Base-by-base conservation (phyloP, 2,113 vertebrate species). In the Polypterus senegalus region DNA sequence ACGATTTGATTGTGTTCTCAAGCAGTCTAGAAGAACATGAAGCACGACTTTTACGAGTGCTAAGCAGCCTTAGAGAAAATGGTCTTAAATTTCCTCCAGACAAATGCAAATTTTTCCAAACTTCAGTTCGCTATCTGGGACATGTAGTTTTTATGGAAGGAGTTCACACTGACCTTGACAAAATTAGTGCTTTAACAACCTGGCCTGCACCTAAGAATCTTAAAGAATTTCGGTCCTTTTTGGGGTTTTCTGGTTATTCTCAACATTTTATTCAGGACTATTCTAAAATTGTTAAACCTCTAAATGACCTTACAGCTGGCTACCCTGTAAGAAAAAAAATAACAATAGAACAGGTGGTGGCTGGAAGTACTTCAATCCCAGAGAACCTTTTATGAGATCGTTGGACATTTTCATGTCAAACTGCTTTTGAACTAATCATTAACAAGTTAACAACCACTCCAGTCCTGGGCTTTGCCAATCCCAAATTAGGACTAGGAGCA, bases 1-100 rank as follows among this genome's bases (percentile, higher is more conserved):
- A 63, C 27, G 27, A 27, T 27, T 27, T 27, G 55, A 67, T 63
- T 6, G 47, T 67, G 3, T 67, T 63, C 48, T 63, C 65, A 3
- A 43, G 46, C 3, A 61, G 58, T 5, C 9, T 64, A 4, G 53
- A 67, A 46, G 58, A 67, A 47, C 62, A 67, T 61, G 66, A 67
- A 53, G 9, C 9, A 2, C 51, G 63, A 43, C 59, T 64, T 9
- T 9, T 51, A 7, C 8, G 49, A 6, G 62, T 67, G 5, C 58
- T 58, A 4, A 48, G 46, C 2, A 3, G 48, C 5, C 43, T 69
- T 5, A 60, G 47, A 46, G 54, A 57, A 43, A 60, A 55, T 10
- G 47, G 52, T n/a, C 10, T 63, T 10, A 63, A 63, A 49, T 48
- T 57, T 5, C 49, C 54, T 10, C 62, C 62, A 10, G 53, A 60